Conservation (phyloP, 2,888 invertebrate genomes). For the Pyrrhosoma nymphula region DNA sequence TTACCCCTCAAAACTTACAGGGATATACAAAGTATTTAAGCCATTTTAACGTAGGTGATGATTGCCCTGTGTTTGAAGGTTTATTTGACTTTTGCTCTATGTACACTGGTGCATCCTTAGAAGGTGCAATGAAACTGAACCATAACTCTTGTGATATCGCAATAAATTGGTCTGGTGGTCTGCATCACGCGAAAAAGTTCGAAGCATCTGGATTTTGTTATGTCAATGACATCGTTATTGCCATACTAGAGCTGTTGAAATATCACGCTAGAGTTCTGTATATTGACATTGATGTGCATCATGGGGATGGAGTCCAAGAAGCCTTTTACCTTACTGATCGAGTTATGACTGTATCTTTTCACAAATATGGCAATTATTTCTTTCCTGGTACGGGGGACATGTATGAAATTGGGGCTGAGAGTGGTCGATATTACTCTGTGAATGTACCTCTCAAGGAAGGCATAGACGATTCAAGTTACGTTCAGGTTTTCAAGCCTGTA, state of each 20-base stretch:
- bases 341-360: conserved; percentile 99
- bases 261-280: conserved; percentile 97
- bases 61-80: conserved; percentile 97
- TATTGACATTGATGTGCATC: conserved; percentile 99
- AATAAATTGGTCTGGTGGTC: conserved; percentile 99
- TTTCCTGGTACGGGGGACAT: conserved; percentile 99
- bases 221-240: conserved; percentile 99
- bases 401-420: conserved; percentile 98
- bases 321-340: conserved; percentile 98
- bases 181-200: conserved; percentile 99
- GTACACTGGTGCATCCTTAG: conserved; percentile 98
- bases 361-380: conserved; percentile 98
- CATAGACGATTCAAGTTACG: conserved; percentile 95
- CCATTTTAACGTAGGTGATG: conserved; percentile 98
- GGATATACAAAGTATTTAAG: conserved; percentile 94
- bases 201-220: conserved; percentile 99
- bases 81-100: conserved; percentile 98
- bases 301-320: conserved; percentile 98
- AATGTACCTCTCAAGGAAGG: conserved; percentile 99
- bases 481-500: conserved; percentile 96
- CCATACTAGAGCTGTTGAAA: conserved; percentile 95
- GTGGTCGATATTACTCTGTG: conserved; percentile 97
- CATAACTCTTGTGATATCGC: conserved; percentile 98
- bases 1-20: conserved; percentile 97
- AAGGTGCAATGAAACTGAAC: conserved; percentile 97